Conservation (phyloP, 2,113 vertebrate genomes). For the Ctenodactylus gundi region DNA sequence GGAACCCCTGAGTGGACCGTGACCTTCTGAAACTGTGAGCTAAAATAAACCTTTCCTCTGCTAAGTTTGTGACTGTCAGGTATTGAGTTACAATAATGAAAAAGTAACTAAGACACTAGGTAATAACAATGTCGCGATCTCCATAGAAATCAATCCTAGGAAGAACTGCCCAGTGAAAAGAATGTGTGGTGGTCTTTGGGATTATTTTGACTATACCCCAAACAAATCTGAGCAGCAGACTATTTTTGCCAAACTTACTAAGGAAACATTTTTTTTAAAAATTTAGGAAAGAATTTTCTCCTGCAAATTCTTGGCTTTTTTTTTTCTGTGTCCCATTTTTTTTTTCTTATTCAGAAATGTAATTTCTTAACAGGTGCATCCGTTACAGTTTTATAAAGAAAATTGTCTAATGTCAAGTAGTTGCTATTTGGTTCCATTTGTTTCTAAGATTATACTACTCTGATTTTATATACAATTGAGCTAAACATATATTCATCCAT, state of each 20-base stretch:
- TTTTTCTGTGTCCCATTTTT: background rate
- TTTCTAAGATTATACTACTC: background rate
- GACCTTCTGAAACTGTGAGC: no score
- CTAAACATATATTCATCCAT: background rate
- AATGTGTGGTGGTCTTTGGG: background rate
- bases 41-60: no score
- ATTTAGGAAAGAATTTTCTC: background rate
- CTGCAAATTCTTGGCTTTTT: background rate
- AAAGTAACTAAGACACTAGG: no score
- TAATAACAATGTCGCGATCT: background rate
- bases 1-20: no score
- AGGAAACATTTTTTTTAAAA: background rate
- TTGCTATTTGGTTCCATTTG: background rate
- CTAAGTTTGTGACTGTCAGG: no score
- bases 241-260: background rate
- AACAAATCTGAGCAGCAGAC: background rate
- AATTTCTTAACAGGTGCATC: background rate
- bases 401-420: background rate
- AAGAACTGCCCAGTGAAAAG: background rate
- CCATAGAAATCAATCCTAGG: background rate
- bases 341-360: background rate
- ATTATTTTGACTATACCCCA: background rate
- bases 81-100: no score
- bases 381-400: background rate
- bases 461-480: background rate